Conservation (phyloP, 2,888 invertebrate genomes). For the Trisateles emortualis region DNA sequence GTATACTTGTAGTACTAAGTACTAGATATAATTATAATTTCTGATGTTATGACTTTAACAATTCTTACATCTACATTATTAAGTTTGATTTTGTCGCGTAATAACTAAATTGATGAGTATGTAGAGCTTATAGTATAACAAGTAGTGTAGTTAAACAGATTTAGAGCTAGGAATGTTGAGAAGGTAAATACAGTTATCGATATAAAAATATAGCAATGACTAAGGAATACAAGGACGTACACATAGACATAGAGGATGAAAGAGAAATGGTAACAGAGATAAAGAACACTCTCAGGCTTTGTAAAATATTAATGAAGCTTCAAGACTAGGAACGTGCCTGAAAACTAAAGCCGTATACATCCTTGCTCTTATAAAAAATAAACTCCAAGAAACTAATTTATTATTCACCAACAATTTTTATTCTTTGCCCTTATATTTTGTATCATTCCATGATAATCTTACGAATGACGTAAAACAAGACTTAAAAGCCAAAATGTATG, state of each 20-base stretch:
- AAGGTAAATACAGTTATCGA: conserved; percentile 48
- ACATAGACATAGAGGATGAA: conserved; percentile 13
- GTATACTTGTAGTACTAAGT: background rate
- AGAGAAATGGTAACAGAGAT: background rate
- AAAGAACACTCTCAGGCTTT: conserved; percentile 13
- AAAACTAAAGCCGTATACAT: conserved; percentile 15
- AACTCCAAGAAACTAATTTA: background rate
- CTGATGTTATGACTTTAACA: background rate
- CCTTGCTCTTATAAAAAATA: conserved; percentile 13
- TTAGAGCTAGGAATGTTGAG: conserved; percentile 51
- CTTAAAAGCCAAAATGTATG: conserved; percentile 37
- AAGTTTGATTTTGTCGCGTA: conserved; percentile 50
- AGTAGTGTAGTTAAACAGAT: conserved; percentile 54
- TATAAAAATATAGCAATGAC: conserved; percentile 48
- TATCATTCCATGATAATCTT: conserved; percentile 37
- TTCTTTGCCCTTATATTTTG: conserved; percentile 6
- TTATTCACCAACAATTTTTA: conserved; percentile 16
- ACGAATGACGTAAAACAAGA: conserved; percentile 29
- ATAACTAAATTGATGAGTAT: conserved; percentile 45
- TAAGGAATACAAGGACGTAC: conserved; percentile 16
- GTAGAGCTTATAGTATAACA: conserved; percentile 53
- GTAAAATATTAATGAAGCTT: background rate
- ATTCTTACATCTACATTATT: conserved; percentile 5
- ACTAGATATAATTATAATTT: background rate
- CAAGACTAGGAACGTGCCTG: conserved; percentile 1